Evolutionary conservation across 2,888 invertebrate genomes (phyloP).

Genomic region (Ophraella communa): DNA sequence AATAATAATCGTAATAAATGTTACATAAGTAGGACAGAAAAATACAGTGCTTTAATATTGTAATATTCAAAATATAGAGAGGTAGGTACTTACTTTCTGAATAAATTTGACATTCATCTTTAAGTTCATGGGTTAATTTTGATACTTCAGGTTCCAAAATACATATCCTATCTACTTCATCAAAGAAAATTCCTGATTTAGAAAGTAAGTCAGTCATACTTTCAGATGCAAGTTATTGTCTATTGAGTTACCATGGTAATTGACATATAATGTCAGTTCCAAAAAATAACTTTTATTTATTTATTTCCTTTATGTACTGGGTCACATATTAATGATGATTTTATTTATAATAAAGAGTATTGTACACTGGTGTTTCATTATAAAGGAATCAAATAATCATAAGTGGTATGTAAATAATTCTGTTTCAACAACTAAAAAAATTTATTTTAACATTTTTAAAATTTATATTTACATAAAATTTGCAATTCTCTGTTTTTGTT

Average conservation of each 20-base stretch:
- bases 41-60: no score
- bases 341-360: no score
- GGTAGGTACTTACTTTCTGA: conserved; percentile 76
- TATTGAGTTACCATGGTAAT: conserved; percentile 23
- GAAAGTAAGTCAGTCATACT: conserved; percentile 75
- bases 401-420: neutral
- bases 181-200: conserved; percentile 84
- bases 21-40: no score
- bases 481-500: conserved; percentile 48
- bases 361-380: no score
- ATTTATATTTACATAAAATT: neutral
- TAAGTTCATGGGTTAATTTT: conserved; percentile 81
- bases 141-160: conserved; percentile 79
- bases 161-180: conserved; percentile 84
- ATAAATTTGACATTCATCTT: conserved; percentile 87
- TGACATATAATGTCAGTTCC: neutral
- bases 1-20: no score
- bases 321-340: no score
- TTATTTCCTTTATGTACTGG: no score
- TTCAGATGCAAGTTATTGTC: neutral
- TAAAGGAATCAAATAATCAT: neutral
- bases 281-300: neutral
- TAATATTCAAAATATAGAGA: no score
- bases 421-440: neutral
- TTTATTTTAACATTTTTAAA: neutral